Base-by-base conservation (phyloP, 2,113 vertebrate species). In the Hippocampus comes region DNA sequence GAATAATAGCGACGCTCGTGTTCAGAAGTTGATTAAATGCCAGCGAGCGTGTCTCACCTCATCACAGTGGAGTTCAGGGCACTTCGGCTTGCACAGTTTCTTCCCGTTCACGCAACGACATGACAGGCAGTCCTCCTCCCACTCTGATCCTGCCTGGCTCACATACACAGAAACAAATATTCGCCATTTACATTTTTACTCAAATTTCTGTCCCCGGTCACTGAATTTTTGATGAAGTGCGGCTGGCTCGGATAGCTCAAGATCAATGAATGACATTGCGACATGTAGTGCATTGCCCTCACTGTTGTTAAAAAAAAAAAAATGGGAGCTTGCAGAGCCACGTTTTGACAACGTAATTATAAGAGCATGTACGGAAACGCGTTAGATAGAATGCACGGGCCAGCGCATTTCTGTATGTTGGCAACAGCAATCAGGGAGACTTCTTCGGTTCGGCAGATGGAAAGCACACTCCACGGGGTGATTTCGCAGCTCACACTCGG, bases 41-140 rank as follows among this genome's bases (percentile, higher is more conserved):
- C 5, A 34, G 46, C 34, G 68, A 68, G n/a, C 59, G 71, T 23
- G 21, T 75, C 83, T 89, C 73, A 90, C 90, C 88, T 90, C 82
- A 1, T 85, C 68, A 73, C 90, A 91, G 51, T 67, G 38, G 38
- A 91, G 80, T 1, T 76, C 72, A 3, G 82, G 80, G 71, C 90
- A 91, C 63, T 74, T 84, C 17, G 74, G 71, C 71, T 77, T 84
- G 72, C 90, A 91, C 23, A 74, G 38, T 8, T 84, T 89, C 38
- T 75, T 34, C 41, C 88, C 89, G 66, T 91, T 91, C 63, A 89
- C 79, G 75, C 90, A 91, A 68, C 75, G 89, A 68, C 90, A 91
- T 2, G 76, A 79, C 46, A 69, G 66, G 61, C 90, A 91, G 80
- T 79, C 86, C 34, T 90, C 84, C 10, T 88, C 85, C 90, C 90